Percentiles rank a stretch among this genome's conserved stretches.
phyloP scores from a whole-genome alignment of 2,113 vertebrate genomes.

The Seriola quinqueradiata region DNA sequence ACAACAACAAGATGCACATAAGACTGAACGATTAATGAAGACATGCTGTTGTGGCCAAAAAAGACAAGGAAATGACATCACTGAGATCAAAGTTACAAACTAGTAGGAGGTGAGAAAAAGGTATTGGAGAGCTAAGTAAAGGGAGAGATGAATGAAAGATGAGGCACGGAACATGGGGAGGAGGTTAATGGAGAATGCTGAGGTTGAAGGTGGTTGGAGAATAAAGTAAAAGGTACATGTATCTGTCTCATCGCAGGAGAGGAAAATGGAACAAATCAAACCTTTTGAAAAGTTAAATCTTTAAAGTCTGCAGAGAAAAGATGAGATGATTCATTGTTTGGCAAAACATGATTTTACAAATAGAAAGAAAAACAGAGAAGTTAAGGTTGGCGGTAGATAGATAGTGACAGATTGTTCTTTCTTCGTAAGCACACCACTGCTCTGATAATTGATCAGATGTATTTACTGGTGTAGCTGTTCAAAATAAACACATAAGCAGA shows the following conservation, averaged over 20 bases:
- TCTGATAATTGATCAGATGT: not conserved
- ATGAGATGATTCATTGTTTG: not conserved
- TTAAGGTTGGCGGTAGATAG: not conserved
- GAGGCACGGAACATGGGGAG: constrained; percentile 27
- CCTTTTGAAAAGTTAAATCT: constrained; percentile 30
- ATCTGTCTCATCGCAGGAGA: not conserved
- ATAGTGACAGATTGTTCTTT: not conserved
- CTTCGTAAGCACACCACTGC: not conserved
- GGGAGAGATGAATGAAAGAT: constrained; percentile 50
- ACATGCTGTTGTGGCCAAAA: constrained; percentile 4
- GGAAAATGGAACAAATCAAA: constrained; percentile 12
- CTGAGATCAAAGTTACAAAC: constrained; percentile 34
- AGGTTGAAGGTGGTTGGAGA: constrained; percentile 50
- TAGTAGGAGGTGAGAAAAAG: constrained; percentile 26
- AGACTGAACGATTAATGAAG: constrained; percentile 19
- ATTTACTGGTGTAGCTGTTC: constrained; percentile 1
- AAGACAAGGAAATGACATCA: constrained; percentile 18
- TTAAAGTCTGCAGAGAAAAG: not conserved
- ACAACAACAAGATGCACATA: constrained; percentile 24
- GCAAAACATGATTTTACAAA: not conserved
- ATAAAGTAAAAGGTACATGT: constrained; percentile 18
- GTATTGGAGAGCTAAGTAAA: constrained; percentile 34
- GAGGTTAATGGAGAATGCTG: constrained; percentile 46
- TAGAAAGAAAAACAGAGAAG: not conserved
- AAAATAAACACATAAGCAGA: constrained; percentile 25